Evolutionary conservation across 2,113 vertebrate species (phyloP).

Genomic region (Rhea americana): DNA sequence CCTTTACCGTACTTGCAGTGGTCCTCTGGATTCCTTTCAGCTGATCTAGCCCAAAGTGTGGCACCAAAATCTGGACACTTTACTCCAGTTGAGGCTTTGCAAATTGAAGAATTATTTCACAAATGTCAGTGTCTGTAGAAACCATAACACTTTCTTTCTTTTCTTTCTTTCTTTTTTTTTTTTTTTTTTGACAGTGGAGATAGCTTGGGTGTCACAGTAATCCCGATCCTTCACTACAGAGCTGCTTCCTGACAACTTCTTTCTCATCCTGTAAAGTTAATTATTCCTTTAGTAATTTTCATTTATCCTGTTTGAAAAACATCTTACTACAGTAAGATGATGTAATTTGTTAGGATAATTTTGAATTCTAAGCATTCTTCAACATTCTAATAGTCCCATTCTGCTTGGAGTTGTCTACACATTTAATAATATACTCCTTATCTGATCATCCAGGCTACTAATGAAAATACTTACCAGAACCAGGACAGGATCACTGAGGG

Average conservation of each 20-base stretch:
- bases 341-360: background rate
- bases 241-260: background rate
- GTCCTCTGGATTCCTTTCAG: background rate
- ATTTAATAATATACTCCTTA: background rate
- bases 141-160: background rate
- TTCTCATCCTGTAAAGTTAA: background rate
- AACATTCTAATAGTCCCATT: background rate
- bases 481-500: background rate
- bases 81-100: background rate
- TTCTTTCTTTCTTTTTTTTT: background rate
- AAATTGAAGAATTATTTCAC: background rate
- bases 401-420: background rate
- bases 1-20: background rate
- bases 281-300: background rate
- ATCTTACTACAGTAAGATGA: background rate
- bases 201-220: background rate
- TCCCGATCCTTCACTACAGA: background rate
- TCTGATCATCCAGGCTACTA: background rate
- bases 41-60: background rate
- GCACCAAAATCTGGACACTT: background rate
- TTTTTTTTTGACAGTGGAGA: background rate
- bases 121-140: background rate
- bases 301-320: background rate
- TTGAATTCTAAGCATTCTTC: conserved; percentile 13
- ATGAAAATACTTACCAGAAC: background rate